Conservation (phyloP, 2,888 invertebrate species). For the Phasia obesa region DNA sequence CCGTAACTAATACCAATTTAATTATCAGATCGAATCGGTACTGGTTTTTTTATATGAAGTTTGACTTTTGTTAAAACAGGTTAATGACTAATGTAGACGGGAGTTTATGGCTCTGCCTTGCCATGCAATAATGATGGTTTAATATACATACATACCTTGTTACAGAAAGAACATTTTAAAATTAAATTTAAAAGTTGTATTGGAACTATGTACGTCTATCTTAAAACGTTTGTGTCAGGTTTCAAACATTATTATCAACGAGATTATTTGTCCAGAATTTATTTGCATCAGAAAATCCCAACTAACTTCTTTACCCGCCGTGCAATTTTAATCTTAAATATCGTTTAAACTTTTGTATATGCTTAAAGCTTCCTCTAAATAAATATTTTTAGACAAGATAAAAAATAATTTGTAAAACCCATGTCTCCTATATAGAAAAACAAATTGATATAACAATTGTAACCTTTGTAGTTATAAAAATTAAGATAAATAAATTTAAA, state of each 20-base stretch:
- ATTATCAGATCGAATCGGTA: too few relatives aligned
- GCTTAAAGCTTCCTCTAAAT: constrained; percentile 56
- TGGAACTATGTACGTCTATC: background rate
- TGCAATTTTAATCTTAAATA: constrained; percentile 8
- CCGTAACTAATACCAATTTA: too few relatives aligned
- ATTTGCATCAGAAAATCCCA: background rate
- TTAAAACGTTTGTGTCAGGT: background rate
- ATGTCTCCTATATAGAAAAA: constrained; percentile 54
- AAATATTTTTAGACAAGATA: constrained; percentile 50
- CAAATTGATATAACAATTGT: constrained; percentile 37
- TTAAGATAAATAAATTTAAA: constrained; percentile 12
- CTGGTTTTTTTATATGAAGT: too few relatives aligned
- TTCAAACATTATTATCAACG: constrained; percentile 1
- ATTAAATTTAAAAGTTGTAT: background rate
- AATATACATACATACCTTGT: too few relatives aligned
- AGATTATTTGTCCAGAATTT: background rate
- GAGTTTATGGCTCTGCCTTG: too few relatives aligned
- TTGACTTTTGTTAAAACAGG: too few relatives aligned
- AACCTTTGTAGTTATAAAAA: constrained; percentile 57
- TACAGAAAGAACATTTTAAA: background rate
- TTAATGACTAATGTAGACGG: too few relatives aligned
- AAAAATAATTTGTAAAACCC: constrained; percentile 31
- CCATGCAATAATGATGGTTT: too few relatives aligned
- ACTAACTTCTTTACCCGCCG: background rate
- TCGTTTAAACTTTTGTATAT: constrained; percentile 21